A percentile compares a stretch with the other conserved stretches of the same genome.
These are phyloP conservation scores for Troides oblongomaculatus DNA, from an alignment of 2,888 invertebrate genomes.

Conservation along the genomic window DNA sequence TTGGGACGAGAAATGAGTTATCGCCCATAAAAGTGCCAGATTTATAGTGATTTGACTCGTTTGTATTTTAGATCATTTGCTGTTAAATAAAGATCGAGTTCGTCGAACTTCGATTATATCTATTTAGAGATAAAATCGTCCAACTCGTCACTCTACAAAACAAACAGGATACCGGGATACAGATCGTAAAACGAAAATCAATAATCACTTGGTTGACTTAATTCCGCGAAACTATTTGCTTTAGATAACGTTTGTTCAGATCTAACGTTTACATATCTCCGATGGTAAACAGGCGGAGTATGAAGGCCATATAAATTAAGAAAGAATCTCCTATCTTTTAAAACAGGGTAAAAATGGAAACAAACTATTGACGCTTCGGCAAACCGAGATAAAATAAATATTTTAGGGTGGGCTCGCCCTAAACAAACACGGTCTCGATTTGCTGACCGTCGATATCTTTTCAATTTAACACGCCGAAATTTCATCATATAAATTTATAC, in stretches of 20 bases:
- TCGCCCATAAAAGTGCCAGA: not conserved
- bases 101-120: too few species aligned
- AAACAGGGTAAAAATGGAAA: constrained; percentile 69
- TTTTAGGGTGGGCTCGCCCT: constrained; percentile 79
- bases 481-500: constrained; percentile 59
- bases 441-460: constrained; percentile 79
- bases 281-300: constrained; percentile 61
- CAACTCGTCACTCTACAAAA: constrained; percentile 40
- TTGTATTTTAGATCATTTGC: constrained; percentile 20
- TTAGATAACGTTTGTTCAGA: constrained; percentile 70
- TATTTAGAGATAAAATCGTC: constrained; percentile 18
- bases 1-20: not conserved
- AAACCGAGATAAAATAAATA: constrained; percentile 80
- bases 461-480: constrained; percentile 78
- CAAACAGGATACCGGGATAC: constrained; percentile 57
- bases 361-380: constrained; percentile 78
- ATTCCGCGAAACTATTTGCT: constrained; percentile 73
- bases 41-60: constrained; percentile 11
- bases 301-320: constrained; percentile 69
- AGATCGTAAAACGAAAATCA: constrained; percentile 57
- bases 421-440: constrained; percentile 77
- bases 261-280: constrained; percentile 72
- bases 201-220: constrained; percentile 55
- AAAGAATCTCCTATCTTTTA: constrained; percentile 70
- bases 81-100: too few species aligned